Evolutionary conservation across 2,888 invertebrate genomes (phyloP), one percentile per base, ranked within the genome.

Genomic region (Myopa testacea): DNA sequence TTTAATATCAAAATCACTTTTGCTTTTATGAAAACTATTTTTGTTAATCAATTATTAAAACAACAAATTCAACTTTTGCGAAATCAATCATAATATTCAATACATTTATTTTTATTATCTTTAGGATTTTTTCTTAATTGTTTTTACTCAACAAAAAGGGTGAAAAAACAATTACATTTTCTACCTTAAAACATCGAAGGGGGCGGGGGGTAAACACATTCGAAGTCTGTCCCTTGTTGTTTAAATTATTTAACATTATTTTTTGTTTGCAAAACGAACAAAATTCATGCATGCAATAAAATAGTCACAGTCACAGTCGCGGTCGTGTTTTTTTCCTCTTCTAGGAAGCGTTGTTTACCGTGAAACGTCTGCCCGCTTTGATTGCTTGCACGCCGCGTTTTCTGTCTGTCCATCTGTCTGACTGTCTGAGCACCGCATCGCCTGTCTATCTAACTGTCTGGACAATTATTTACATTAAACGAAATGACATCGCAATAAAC

Each of bases 401-500:
- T 37, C 10, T 37, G 37, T 34, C 26, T 50, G 12, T 65, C 52
- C 26, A 26, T 50, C 62, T 26, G 65, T 6, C 50, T 16, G 37
- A 16, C 63, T 12, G 4, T 37, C 71, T 12, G 34, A n/a, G 55
- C 34, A 37, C 40, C 34, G 62, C 45, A 26, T 62, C 38, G 68
- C 45, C 38, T n/a, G 74, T 50, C 65, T 65, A 16, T 65, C 65
- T 74, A 74, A 74, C 63, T 74, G 74, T 26, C 74, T 65, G 63
- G 74, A 74, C 74, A 65, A 63, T 74, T 74, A 74, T 74, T 74
- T 65, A 74, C 74, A 74, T 74, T 63, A 65, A 74, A 74, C 19
- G 52, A 63, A 74, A 74, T 74, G 74, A 74, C 74, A 74, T 65
- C 40, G 52, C 74, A 74, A 74, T 65, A 74, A 73, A 62, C n/a